Conservation (phyloP, 2,797 vertebrate species). For the Alauda arvensis region DNA sequence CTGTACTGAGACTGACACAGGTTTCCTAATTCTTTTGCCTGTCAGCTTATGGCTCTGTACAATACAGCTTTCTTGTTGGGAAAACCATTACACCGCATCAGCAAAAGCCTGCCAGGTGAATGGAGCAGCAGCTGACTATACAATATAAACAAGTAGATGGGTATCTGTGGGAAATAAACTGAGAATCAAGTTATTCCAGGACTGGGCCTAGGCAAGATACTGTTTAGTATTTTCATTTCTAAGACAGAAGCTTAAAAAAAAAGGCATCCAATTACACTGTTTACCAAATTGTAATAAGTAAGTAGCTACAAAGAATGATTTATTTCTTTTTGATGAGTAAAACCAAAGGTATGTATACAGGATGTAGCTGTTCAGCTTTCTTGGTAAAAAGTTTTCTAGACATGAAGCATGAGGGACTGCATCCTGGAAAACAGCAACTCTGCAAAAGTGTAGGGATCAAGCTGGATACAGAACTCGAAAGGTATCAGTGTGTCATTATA, state of each 20-base stretch:
- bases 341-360: neutral
- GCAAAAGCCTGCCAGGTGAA: neutral
- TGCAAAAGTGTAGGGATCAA: neutral
- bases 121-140: neutral
- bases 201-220: neutral
- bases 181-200: neutral
- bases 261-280: neutral
- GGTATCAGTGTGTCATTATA: neutral
- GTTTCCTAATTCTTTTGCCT: neutral
- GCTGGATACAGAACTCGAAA: neutral
- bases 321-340: neutral
- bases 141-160: neutral
- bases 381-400: neutral
- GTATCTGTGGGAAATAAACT: neutral
- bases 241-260: neutral
- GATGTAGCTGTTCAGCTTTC: neutral
- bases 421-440: neutral
- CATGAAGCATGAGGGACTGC: neutral
- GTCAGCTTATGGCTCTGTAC: constrained; percentile 4
- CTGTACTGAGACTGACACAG: neutral
- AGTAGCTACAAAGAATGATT: neutral
- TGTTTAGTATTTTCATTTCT: neutral
- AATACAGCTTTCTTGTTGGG: neutral
- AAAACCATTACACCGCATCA: neutral
- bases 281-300: neutral